Percentiles rank a stretch among this genome's conserved stretches.
Evolutionary conservation across 2,797 vertebrate genomes (phyloP).

Genomic region (Pseudochirops cupreus): DNA sequence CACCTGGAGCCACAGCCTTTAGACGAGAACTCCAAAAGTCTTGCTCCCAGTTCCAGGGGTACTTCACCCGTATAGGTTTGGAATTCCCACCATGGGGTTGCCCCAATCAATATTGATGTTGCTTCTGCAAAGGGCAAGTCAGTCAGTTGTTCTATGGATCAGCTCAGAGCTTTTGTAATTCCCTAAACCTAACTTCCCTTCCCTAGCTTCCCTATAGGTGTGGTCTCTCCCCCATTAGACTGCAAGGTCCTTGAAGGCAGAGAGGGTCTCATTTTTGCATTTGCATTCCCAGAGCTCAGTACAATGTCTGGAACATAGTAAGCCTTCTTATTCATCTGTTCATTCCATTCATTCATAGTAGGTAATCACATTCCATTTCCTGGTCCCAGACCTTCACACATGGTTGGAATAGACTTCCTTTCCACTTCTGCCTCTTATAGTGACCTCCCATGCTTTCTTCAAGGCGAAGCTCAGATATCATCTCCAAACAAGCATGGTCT

Average conservation of each 20-base stretch:
- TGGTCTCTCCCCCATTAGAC: not conserved
- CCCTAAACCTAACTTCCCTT: not conserved
- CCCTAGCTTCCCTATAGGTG: not conserved
- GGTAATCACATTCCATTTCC: not conserved
- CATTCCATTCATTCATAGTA: not conserved
- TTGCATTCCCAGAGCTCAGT: not conserved
- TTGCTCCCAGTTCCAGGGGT: not conserved
- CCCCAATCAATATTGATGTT: not conserved
- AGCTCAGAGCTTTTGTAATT: not conserved
- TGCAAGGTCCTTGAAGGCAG: not conserved
- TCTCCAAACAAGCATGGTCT: not conserved
- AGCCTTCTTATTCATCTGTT: not conserved
- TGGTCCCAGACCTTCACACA: not conserved
- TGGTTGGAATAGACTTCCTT: not conserved
- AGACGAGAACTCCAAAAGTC: not conserved
- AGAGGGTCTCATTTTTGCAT: not conserved
- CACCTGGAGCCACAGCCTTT: not conserved
- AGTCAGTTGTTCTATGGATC: not conserved
- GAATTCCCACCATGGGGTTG: not conserved
- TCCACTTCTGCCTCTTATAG: not conserved
- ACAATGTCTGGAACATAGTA: not conserved
- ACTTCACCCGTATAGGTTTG: not conserved
- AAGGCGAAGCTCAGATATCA: not conserved
- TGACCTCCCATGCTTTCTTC: not conserved
- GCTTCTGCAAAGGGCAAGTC: not conserved